Evolutionary conservation across 2,888 invertebrate species (phyloP).

Genomic region (Trichopria drosophilae): DNA sequence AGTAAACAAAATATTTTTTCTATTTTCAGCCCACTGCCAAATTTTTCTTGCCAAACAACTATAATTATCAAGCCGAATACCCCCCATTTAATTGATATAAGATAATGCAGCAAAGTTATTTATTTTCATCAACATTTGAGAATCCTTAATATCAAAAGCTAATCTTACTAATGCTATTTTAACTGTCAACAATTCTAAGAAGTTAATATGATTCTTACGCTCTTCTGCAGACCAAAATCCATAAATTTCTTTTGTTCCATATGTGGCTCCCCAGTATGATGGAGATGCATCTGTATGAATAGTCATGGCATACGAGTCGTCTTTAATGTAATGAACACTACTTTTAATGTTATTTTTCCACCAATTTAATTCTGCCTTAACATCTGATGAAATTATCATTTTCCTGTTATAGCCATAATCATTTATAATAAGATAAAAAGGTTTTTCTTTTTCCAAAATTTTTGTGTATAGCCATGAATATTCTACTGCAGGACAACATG

Average conservation of each 20-base stretch:
- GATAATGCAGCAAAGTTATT: slow-evolving; percentile 34
- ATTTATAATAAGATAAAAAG: slow-evolving; percentile 12
- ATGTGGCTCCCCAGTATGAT: slow-evolving; percentile 11
- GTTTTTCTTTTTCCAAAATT: slow-evolving; percentile 30
- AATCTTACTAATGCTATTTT: neutral
- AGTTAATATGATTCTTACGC: neutral
- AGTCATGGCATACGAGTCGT: slow-evolving; percentile 2
- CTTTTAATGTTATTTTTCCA: slow-evolving; percentile 4
- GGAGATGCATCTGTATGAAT: slow-evolving; percentile 18
- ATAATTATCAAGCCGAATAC: no score
- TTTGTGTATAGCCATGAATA: slow-evolving; percentile 35
- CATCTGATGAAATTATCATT: neutral
- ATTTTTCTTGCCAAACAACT: slow-evolving; percentile 21
- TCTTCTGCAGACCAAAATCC: slow-evolving; percentile 5
- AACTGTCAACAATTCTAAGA: neutral
- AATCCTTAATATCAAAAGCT: neutral
- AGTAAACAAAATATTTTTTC: slow-evolving; percentile 26
- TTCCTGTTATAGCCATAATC: slow-evolving; percentile 15
- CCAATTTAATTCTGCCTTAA: slow-evolving; percentile 15
- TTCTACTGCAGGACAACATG: slow-evolving; percentile 31
- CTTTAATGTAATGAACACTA: slow-evolving; percentile 4
- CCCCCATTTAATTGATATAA: slow-evolving; percentile 33
- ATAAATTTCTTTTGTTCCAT: slow-evolving; percentile 7
- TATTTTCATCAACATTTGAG: slow-evolving; percentile 6
- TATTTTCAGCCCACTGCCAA: slow-evolving; percentile 30